Evolutionary conservation across 2,113 vertebrate genomes (phyloP), one percentile per base, ranked within the genome.

Genomic region (Spea multiplicata): DNA sequence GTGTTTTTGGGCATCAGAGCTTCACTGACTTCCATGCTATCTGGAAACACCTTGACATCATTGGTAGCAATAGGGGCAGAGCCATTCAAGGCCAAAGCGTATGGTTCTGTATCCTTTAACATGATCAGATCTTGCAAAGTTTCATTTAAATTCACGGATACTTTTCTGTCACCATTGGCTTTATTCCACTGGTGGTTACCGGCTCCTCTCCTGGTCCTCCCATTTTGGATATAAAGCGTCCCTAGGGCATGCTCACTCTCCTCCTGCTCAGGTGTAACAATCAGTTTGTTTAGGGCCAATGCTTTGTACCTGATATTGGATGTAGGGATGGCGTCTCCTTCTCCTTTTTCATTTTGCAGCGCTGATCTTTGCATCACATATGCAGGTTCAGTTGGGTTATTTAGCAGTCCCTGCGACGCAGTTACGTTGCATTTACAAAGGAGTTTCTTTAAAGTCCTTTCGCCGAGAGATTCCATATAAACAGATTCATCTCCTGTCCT

Each of bases 11-110:
- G 90, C 3, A 72, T 65, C 46, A 89, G 30, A 0, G 87, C 87
- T 5, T 90, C 89, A 53, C 71, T 52, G n/a, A 83, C 84, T 6
- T 84, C 76, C 0, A 83, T 30, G 64, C 85, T 87, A 79, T 90
- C 86, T 3, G 87, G 84, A 47, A 73, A 70, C 0, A 84, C 55
- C 75, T 83, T 75, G 10, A 84, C 82, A 46, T 86, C 86, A 12
- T 83, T 84, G 64, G 87, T 82, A 8, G 78, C 78, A 70, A 73
- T 68, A 13, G 71, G 71, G 17, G 61, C 47, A 0, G 92, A 92
- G 64, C 90, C 91, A 64, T 96, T 94, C 84, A 95, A 94, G 8
- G 94, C 90, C 85, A 94, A 79, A 3, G 90, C 81, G 78, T 87
- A 46, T 30, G 92, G 84, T 67, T 91, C 17, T 78, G 87, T 87